Evolutionary conservation across 2,888 invertebrate genomes (phyloP).

Genomic region (Prionchulus punctatus): DNA sequence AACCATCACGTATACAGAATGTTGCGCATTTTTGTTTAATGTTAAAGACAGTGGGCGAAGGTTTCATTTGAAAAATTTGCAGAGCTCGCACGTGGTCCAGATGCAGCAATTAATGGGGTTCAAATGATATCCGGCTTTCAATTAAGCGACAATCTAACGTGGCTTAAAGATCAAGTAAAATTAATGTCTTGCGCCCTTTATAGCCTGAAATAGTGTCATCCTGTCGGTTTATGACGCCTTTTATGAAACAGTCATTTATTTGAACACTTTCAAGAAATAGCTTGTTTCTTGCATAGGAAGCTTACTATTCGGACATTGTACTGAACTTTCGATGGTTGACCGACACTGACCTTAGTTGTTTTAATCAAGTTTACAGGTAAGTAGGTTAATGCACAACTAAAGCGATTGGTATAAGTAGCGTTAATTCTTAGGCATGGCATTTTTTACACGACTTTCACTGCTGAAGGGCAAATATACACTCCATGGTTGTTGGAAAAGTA

Average conservation of each 20-base stretch:
- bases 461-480: conserved; percentile 54
- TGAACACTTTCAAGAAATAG: too few species aligned
- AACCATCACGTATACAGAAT: not conserved
- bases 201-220: too few species aligned
- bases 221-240: too few species aligned
- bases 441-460: conserved; percentile 58
- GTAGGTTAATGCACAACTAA: too few species aligned
- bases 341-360: not conserved
- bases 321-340: not conserved
- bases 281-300: too few species aligned
- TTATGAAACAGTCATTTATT: too few species aligned
- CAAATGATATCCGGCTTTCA: not conserved
- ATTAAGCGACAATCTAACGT: not conserved
- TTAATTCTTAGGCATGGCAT: conserved; percentile 55
- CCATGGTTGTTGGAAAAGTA: conserved; percentile 57
- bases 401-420: too few species aligned
- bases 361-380: too few species aligned
- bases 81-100: not conserved
- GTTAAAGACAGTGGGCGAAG: not conserved
- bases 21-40: too few species aligned
- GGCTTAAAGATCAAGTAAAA: not conserved
- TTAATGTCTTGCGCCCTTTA: too few species aligned
- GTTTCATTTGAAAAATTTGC: not conserved
- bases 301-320: not conserved
- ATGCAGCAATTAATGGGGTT: not conserved